Evolutionary conservation across 2,888 invertebrate species (phyloP).

Genomic region (Sphinx pinastri): DNA sequence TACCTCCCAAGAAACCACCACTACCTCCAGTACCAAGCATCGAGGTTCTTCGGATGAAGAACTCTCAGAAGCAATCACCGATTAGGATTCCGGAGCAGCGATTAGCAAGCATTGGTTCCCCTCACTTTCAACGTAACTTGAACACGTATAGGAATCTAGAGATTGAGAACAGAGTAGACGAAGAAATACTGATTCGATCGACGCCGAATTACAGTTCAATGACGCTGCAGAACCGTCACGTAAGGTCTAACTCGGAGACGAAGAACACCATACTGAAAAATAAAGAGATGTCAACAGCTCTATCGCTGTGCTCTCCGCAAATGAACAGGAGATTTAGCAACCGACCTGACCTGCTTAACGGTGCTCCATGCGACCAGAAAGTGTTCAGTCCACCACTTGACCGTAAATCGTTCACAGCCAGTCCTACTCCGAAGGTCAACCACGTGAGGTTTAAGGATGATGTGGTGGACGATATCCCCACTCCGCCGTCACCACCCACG

Average conservation of each 20-base stretch:
- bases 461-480: conserved; percentile 73
- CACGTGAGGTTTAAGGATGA: conserved; percentile 80
- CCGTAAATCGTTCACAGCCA: conserved; percentile 64
- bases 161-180: conserved; percentile 71
- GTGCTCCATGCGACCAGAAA: conserved; percentile 68
- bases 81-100: conserved; percentile 76
- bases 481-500: conserved; percentile 76
- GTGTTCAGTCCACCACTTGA: conserved; percentile 73
- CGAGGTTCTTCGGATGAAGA: conserved; percentile 84
- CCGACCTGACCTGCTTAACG: conserved; percentile 72
- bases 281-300: conserved; percentile 70
- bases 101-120: conserved; percentile 86
- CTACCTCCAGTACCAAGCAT: conserved; percentile 88
- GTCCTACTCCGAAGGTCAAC: conserved; percentile 70
- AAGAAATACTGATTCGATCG: conserved; percentile 61
- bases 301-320: conserved; percentile 83
- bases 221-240: conserved; percentile 74
- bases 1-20: conserved; percentile 89
- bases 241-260: conserved; percentile 77
- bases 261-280: conserved; percentile 78
- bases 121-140: conserved; percentile 85
- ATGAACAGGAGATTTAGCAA: conserved; percentile 79
- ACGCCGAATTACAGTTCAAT: conserved; percentile 70
- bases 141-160: conserved; percentile 85
- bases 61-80: conserved; percentile 73